Conservation (phyloP, 2,797 vertebrate genomes). For the Trematomus bernacchii region DNA sequence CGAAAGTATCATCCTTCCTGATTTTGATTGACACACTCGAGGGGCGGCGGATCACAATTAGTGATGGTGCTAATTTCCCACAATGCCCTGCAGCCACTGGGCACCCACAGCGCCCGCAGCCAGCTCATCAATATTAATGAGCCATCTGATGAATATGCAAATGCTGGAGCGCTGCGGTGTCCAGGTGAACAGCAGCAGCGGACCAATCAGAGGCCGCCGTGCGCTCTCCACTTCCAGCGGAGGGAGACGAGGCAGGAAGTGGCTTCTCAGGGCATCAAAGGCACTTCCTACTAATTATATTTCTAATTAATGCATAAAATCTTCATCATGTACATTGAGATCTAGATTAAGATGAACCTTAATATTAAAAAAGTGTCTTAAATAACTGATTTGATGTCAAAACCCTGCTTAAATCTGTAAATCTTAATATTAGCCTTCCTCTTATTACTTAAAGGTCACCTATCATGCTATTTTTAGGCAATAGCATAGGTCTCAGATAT, state of each 20-base stretch:
- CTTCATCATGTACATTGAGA: slow-evolving; percentile 22
- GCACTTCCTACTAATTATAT: slow-evolving; percentile 12
- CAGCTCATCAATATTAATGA: slow-evolving; percentile 87
- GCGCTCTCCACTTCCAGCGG: slow-evolving; percentile 32
- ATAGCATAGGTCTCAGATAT: too few relatives aligned
- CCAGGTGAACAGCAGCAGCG: slow-evolving; percentile 80
- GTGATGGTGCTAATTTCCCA: slow-evolving; percentile 90
- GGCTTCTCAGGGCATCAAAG: slow-evolving; percentile 47
- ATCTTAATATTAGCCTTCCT: not conserved
- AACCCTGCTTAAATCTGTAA: not conserved
- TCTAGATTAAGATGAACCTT: slow-evolving; percentile 19
- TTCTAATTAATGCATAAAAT: slow-evolving; percentile 25
- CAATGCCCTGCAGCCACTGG: slow-evolving; percentile 90
- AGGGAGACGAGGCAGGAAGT: slow-evolving; percentile 53
- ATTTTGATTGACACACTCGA: slow-evolving; percentile 82
- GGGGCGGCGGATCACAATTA: slow-evolving; percentile 86
- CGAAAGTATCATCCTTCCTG: slow-evolving; percentile 78
- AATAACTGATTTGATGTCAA: slow-evolving; percentile 9
- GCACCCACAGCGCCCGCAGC: slow-evolving; percentile 85
- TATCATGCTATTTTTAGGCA: too few relatives aligned
- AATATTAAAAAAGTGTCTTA: not conserved
- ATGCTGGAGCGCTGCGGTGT: slow-evolving; percentile 62
- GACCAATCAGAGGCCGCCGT: slow-evolving; percentile 65
- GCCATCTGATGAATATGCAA: slow-evolving; percentile 84
- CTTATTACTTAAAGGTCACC: not conserved